phyloP scores from a whole-genome alignment of 2,113 vertebrate species.

The Gallinago paraguaiae region DNA sequence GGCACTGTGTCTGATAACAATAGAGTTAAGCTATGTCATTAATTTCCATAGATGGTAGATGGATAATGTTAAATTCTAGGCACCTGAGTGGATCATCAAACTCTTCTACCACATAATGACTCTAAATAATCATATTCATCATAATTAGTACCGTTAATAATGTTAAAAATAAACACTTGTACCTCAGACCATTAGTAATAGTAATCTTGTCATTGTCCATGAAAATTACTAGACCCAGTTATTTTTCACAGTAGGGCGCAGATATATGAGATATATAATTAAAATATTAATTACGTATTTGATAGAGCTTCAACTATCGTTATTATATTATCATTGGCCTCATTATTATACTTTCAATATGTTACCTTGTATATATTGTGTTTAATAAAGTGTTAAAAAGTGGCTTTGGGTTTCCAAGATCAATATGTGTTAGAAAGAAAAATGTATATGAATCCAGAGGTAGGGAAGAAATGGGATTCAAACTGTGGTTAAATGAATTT shows the following conservation, averaged over 20 bases:
- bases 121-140: conserved; percentile 71
- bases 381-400: conserved; percentile 61
- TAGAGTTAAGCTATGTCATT: conserved; percentile 54
- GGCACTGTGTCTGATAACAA: background rate
- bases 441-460: conserved; percentile 18
- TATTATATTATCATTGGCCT: conserved; percentile 21
- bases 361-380: conserved; percentile 45
- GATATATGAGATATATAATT: conserved; percentile 73
- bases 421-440: conserved; percentile 43
- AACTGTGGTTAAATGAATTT: conserved; percentile 55
- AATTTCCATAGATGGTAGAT: conserved; percentile 65
- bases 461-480: conserved; percentile 47
- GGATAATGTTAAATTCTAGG: conserved; percentile 63
- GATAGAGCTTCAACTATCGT: conserved; percentile 27
- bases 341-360: conserved; percentile 39
- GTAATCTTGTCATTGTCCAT: conserved; percentile 69
- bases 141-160: conserved; percentile 69
- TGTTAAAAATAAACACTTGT: conserved; percentile 72
- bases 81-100: conserved; percentile 64
- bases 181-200: conserved; percentile 70
- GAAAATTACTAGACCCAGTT: conserved; percentile 66
- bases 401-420: conserved; percentile 1
- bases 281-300: conserved; percentile 76
- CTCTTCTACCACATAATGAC: conserved; percentile 50
- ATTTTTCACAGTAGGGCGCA: conserved; percentile 69